Percentiles rank a stretch among this genome's conserved stretches.
Evolutionary conservation across 2,797 vertebrate genomes (phyloP).

Genomic region (Poeciliopsis presidionis): DNA sequence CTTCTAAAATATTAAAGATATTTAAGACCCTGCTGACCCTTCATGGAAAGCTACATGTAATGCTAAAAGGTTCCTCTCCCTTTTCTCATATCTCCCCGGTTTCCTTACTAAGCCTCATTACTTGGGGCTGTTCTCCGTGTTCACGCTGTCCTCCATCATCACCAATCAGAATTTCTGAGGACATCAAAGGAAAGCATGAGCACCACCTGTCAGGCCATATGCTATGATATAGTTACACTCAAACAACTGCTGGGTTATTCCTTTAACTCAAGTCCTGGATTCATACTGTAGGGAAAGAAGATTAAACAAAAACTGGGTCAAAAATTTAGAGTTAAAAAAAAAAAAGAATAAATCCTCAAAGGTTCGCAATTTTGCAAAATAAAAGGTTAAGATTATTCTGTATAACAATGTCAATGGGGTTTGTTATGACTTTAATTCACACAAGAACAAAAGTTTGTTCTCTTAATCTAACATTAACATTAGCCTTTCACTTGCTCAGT

Average conservation of each 20-base stretch:
- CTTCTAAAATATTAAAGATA: slow-evolving; percentile 25
- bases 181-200: slow-evolving; percentile 46
- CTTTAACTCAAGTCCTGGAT: background rate
- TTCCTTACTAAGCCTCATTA: slow-evolving; percentile 40
- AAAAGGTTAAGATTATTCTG: background rate
- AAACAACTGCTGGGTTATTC: slow-evolving; percentile 1
- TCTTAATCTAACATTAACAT: background rate
- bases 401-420: background rate
- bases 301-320: background rate
- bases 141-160: slow-evolving; percentile 32
- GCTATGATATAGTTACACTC: background rate
- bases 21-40: slow-evolving; percentile 23
- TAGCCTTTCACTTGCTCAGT: background rate
- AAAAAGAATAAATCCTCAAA: background rate
- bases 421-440: background rate
- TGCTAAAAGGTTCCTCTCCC: slow-evolving; percentile 31
- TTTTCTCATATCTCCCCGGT: background rate
- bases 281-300: background rate
- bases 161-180: slow-evolving; percentile 29
- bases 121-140: slow-evolving; percentile 12
- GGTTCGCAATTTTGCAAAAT: background rate
- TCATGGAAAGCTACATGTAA: slow-evolving; percentile 33
- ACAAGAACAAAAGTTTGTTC: background rate
- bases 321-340: background rate
- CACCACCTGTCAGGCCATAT: slow-evolving; percentile 3